A percentile compares a stretch with the other conserved stretches of the same genome.
phyloP scores from a whole-genome alignment of 2,888 invertebrate genomes.

The Thalpophila matura region DNA sequence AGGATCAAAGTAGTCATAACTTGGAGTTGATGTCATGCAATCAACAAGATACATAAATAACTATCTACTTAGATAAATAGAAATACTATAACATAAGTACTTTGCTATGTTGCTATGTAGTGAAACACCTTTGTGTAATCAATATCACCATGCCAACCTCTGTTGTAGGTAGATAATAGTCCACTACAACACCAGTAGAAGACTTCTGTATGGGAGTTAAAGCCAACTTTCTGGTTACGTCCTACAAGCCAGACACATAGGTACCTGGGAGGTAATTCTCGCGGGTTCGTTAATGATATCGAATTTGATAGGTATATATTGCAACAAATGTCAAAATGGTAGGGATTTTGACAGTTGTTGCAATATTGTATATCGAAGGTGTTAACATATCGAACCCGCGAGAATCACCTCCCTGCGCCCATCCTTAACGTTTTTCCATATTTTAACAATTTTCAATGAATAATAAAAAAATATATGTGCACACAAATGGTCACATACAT shows the following conservation, averaged over 20 bases:
- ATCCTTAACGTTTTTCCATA: background rate
- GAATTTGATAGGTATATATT: no score
- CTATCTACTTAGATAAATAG: no score
- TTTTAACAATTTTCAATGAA: constrained; percentile 14
- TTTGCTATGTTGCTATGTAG: constrained; percentile 24
- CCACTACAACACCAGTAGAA: background rate
- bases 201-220: background rate
- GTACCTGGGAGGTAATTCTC: no score
- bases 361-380: no score
- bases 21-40: constrained; percentile 68
- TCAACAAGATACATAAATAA: constrained; percentile 34
- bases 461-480: constrained; percentile 25
- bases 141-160: constrained; percentile 79
- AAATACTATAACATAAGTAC: constrained; percentile 5
- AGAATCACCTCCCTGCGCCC: no score
- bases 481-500: constrained; percentile 26
- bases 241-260: background rate
- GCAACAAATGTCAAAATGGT: no score
- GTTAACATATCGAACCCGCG: no score
- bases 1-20: constrained; percentile 48
- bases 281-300: no score
- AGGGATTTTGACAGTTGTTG: no score
- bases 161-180: constrained; percentile 18
- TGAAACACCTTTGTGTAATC: constrained; percentile 63
- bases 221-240: background rate